Base-by-base conservation (phyloP, 2,113 vertebrate species). In the Sinocyclocheilus anshuiensis region DNA sequence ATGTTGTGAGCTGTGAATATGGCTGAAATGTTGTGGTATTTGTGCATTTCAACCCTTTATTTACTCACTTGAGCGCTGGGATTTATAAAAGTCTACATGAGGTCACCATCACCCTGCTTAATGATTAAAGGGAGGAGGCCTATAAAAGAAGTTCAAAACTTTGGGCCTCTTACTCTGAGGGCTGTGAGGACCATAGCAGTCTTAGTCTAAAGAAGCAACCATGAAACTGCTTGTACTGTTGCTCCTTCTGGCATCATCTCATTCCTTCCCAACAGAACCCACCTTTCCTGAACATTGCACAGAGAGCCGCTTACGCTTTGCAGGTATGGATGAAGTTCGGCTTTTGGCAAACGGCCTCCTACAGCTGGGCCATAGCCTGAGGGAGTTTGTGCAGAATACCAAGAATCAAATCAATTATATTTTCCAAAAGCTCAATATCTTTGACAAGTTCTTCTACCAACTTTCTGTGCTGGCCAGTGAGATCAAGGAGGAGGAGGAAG, bases 341-440 rank as follows among this genome's bases (percentile, higher is more conserved):
- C 96, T 98, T 82, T 90, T 96, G 85, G 96, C 96, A n/a, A 98
- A 95, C 0, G 97, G 96, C 12, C 95, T 99, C 45, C 97, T 98
- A 72, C 97, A 98, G 92, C 93, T 98, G 36, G 97, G 97, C 6
- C 97, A 95, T 0, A 96, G 97, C 89, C 95, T 99, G 86, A 95
- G 96, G 92, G 97, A 98, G 85, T 98, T 99, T 87, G 97, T 96
- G 77, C 96, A 97, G 39, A 98, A 97, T 89, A 99, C 97, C 0
- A 98, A 96, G 86, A 93, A 92, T 16, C 96, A 99, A 92, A 97
- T 99, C 90, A 97, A 96, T 0, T 94, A 97, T 90, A 97, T 99
- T 92, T 92, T 97, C 89, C 94, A 97, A 88, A 99, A 97, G 89
- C 95, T 99, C 33, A 97, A 95, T 92, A 94, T 96, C 89, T 98